Percentiles rank a stretch among this genome's conserved stretches.
phyloP scores from a whole-genome alignment of 2,888 invertebrate genomes.

The Zaprionus obscuricornis region DNA sequence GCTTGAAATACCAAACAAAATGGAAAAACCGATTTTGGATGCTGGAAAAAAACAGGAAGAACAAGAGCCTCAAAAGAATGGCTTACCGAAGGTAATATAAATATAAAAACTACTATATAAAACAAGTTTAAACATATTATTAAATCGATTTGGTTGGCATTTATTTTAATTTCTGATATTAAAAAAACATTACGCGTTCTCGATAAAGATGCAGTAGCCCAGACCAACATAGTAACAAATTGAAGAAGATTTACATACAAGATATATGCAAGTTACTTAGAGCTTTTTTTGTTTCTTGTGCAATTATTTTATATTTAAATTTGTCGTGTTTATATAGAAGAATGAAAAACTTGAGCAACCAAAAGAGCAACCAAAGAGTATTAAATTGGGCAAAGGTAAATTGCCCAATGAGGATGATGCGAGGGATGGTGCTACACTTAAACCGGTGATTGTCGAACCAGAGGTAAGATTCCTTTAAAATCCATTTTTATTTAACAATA shows the following conservation, averaged over 20 bases:
- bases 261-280: no score
- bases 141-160: no score
- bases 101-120: no score
- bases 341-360: constrained; percentile 59
- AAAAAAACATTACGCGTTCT: no score
- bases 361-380: constrained; percentile 65
- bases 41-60: constrained; percentile 66
- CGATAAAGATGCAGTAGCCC: no score
- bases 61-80: constrained; percentile 72
- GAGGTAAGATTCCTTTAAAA: constrained; percentile 73
- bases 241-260: background rate
- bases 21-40: constrained; percentile 78
- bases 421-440: constrained; percentile 75
- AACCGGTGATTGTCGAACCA: constrained; percentile 83
- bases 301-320: background rate
- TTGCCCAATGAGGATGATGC: constrained; percentile 73
- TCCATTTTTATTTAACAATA: no score
- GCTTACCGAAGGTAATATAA: constrained; percentile 81
- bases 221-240: no score
- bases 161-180: no score
- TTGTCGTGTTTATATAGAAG: constrained; percentile 63
- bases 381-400: constrained; percentile 82
- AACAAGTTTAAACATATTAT: no score
- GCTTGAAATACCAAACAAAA: constrained; percentile 80
- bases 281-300: background rate